Evolutionary conservation across 2,113 vertebrate species (phyloP).

Genomic region (Pimephales promelas): DNA sequence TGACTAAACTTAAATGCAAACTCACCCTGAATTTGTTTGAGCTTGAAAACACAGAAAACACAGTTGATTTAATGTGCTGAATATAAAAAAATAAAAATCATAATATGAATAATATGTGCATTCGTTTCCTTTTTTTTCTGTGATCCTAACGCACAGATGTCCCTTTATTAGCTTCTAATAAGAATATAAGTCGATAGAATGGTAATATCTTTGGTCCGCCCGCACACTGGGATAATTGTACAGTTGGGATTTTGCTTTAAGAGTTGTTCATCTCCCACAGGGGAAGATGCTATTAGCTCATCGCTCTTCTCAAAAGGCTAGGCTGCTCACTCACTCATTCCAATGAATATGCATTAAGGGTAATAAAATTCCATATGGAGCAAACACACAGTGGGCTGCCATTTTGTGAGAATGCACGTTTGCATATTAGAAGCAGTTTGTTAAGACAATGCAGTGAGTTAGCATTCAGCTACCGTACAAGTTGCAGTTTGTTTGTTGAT

Average conservation of each 20-base stretch:
- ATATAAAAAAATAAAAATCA: slow-evolving; percentile 63
- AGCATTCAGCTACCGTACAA: not conserved
- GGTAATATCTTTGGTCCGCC: slow-evolving; percentile 39
- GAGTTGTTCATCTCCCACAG: slow-evolving; percentile 51
- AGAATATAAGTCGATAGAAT: slow-evolving; percentile 45
- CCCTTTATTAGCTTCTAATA: slow-evolving; percentile 41
- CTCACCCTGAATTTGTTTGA: not conserved
- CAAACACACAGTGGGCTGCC: slow-evolving; percentile 33
- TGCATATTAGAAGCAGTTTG: slow-evolving; percentile 34
- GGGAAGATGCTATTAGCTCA: slow-evolving; percentile 56
- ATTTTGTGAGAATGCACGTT: slow-evolving; percentile 36
- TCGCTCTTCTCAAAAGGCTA: slow-evolving; percentile 31
- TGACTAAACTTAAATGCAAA: slow-evolving; percentile 39
- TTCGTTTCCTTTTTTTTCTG: not conserved
- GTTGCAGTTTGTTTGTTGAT: slow-evolving; percentile 1
- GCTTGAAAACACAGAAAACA: slow-evolving; percentile 47
- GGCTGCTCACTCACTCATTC: slow-evolving; percentile 40
- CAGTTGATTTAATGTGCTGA: slow-evolving; percentile 61
- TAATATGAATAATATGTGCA: slow-evolving; percentile 62
- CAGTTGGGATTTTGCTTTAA: slow-evolving; percentile 56
- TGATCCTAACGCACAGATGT: slow-evolving; percentile 20
- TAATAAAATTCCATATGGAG: slow-evolving; percentile 42
- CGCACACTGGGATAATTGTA: slow-evolving; percentile 53
- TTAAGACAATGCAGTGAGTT: not conserved
- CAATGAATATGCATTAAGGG: slow-evolving; percentile 48